A percentile compares a stretch with the other conserved stretches of the same genome.
phyloP scores from a whole-genome alignment of 2,797 vertebrate genomes.

The Cyprinella venusta region DNA sequence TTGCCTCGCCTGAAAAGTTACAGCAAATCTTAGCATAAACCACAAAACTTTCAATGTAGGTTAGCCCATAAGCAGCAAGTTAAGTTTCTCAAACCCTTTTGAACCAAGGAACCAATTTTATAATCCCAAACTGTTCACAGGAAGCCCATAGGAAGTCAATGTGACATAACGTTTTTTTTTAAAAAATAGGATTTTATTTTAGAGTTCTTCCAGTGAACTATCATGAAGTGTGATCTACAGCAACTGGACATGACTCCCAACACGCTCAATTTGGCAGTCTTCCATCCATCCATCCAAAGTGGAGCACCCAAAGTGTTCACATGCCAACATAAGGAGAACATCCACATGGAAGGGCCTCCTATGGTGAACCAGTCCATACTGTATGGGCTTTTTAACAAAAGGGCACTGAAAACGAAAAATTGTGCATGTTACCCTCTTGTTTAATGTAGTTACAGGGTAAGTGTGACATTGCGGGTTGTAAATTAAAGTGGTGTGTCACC shows the following conservation, averaged over 20 bases:
- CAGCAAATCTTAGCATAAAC: conserved; percentile 40
- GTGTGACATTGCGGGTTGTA: no score
- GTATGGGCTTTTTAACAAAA: no score
- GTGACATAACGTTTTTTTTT: no score
- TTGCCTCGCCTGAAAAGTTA: conserved; percentile 80
- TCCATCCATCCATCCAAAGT: no score
- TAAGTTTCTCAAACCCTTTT: neutral
- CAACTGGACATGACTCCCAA: neutral
- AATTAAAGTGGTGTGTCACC: no score
- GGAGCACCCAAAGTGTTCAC: neutral
- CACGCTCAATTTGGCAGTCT: neutral
- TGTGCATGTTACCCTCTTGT: no score
- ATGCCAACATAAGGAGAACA: no score
- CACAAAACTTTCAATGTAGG: neutral
- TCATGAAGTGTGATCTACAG: neutral
- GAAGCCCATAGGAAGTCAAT: neutral
- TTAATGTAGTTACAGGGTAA: no score
- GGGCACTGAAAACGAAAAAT: no score
- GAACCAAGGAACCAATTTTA: neutral
- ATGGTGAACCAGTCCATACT: no score
- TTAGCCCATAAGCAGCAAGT: neutral
- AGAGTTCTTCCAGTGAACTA: no score
- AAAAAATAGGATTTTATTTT: neutral
- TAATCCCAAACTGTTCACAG: neutral
- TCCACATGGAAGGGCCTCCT: no score